These are phyloP conservation scores for Theonella swinhoei DNA, from an alignment of 37 sponge, comb jelly and placozoan genomes.

Conservation along the genomic window DNA sequence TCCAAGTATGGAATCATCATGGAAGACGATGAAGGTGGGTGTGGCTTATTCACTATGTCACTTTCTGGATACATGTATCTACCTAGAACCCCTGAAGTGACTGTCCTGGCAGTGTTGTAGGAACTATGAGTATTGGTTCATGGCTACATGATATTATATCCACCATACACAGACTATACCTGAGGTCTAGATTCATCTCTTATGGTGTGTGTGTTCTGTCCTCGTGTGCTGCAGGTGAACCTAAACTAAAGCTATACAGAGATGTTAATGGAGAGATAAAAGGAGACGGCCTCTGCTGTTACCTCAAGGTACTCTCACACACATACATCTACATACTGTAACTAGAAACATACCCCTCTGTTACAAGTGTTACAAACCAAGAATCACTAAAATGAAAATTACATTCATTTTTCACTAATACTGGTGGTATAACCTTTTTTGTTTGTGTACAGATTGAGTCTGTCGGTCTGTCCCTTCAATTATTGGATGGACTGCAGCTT, in stretches of 20 bases:
- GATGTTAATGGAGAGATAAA: constrained; percentile 83
- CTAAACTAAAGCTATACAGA: constrained; percentile 92
- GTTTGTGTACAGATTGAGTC: constrained; percentile 74
- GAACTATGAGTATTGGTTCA: too few relatives aligned
- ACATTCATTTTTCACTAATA: too few relatives aligned
- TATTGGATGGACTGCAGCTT: constrained; percentile 61
- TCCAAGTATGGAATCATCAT: constrained; percentile 90
- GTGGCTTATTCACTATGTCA: background rate
- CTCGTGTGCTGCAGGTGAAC: too few relatives aligned
- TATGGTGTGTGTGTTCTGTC: too few relatives aligned
- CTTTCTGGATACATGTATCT: background rate
- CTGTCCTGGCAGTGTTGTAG: background rate
- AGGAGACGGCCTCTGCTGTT: constrained; percentile 95
- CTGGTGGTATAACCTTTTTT: too few relatives aligned
- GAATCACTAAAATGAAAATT: too few relatives aligned
- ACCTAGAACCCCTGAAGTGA: background rate
- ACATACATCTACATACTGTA: background rate
- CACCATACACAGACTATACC: too few relatives aligned
- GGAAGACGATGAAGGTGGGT: constrained; percentile 81
- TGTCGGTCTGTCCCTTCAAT: constrained; percentile 80
- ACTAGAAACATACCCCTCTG: background rate
- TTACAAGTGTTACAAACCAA: background rate
- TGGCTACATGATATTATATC: too few relatives aligned
- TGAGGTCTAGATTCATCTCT: too few relatives aligned
- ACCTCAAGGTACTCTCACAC: constrained; percentile 80